Base-by-base conservation (phyloP, 1,140 invertebrate species). In the Leptinotarsa undecemlineata region DNA sequence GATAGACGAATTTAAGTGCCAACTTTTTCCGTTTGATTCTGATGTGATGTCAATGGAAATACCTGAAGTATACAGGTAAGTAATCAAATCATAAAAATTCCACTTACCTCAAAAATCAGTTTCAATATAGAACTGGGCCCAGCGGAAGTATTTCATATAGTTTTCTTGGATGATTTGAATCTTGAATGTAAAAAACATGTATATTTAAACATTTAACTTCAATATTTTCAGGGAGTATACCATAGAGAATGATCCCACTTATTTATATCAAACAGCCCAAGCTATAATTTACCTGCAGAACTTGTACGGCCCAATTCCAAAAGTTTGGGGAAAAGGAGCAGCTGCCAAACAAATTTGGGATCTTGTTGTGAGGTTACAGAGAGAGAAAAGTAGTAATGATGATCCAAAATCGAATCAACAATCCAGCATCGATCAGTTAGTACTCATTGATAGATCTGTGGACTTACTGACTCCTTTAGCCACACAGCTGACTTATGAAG, bases 401-500 rank as follows among this genome's bases (percentile, higher is more conserved):
- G 77, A 72, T 11, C n/a, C 66, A 23, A 82, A 79, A 79, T 76
- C 67, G 20, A 78, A 80, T 82, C 85, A 88, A 51, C 85, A 76
- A 88, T 61, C 90, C 14, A 88, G 90, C 79, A 97, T 98, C 33
- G 96, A 98, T 84, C 94, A 95, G 84, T 87, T 99, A 11, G 87
- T 99, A 20, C 76, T 85, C 47, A 82, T 85, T 68, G 84, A 85
- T 87, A 87, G 98, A 48, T 91, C 91, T 68, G 90, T 98, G 17
- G 98, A 99, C 88, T 90, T 98, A 68, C 88, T 99, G 6, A 95
- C 95, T 48, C 95, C 97, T 4, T 86, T 99, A 75, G 91, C 95
- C 2, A 98, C 96, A 1, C 98, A 99, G 82, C 88, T 99, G 19
- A 99, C 97, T 1, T 99, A 99, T 84, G 97, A 99, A 87, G 98